Evolutionary conservation across 2,888 invertebrate genomes (phyloP).

Genomic region (Drosophila demipolita): DNA sequence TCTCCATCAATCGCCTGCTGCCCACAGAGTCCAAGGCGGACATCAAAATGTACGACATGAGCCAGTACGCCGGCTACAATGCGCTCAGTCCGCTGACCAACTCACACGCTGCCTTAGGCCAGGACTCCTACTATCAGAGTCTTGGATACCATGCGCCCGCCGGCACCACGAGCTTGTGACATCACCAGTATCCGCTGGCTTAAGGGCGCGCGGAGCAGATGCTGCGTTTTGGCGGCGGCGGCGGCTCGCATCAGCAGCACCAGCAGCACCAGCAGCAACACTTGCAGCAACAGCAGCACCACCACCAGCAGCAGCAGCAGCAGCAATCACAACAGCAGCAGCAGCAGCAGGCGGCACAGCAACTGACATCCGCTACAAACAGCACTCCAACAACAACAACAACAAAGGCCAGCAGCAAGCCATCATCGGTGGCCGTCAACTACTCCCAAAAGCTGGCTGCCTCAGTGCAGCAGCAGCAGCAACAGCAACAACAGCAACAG

Average conservation of each 20-base stretch:
- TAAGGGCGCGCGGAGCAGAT: slow-evolving; percentile 87
- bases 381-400: slow-evolving; percentile 64
- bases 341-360: slow-evolving; percentile 72
- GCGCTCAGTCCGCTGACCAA: slow-evolving; percentile 88
- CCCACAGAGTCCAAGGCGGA: slow-evolving; percentile 95
- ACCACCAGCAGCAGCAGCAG: slow-evolving; percentile 58
- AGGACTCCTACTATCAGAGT: slow-evolving; percentile 94
- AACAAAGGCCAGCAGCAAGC: slow-evolving; percentile 72
- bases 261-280: slow-evolving; percentile 63
- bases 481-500: slow-evolving; percentile 66
- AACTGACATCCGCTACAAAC: slow-evolving; percentile 75
- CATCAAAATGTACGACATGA: slow-evolving; percentile 96
- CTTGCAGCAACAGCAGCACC: slow-evolving; percentile 64
- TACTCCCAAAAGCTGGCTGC: slow-evolving; percentile 70
- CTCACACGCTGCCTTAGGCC: slow-evolving; percentile 88
- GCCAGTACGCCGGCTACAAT: slow-evolving; percentile 88
- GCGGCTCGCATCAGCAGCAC: slow-evolving; percentile 49
- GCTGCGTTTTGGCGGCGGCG: slow-evolving; percentile 76
- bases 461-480: slow-evolving; percentile 60
- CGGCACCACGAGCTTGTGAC: slow-evolving; percentile 95
- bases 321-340: slow-evolving; percentile 45
- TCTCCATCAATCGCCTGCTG: slow-evolving; percentile 96
- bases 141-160: slow-evolving; percentile 90
- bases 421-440: slow-evolving; percentile 68
- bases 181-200: slow-evolving; percentile 93